phyloP scores from a whole-genome alignment of 2,797 vertebrate species.

The Carcharodon carcharias region DNA sequence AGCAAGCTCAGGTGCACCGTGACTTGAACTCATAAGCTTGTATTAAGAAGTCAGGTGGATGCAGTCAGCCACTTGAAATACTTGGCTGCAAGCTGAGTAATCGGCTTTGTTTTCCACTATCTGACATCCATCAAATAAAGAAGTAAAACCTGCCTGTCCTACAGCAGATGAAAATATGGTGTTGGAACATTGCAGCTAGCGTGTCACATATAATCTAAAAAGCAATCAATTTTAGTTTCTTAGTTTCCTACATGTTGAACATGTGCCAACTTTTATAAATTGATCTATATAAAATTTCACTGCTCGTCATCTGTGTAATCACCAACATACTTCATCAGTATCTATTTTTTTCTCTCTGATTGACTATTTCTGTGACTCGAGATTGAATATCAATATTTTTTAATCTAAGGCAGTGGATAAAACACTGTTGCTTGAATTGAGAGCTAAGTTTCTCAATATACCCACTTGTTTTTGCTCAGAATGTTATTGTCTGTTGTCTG shows the following conservation, averaged over 20 bases:
- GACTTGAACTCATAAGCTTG: neutral
- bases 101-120: neutral
- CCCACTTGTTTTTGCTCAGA: neutral
- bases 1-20: neutral
- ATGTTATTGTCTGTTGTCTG: neutral
- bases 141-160: neutral
- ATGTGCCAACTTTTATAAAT: neutral
- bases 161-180: neutral
- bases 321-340: neutral
- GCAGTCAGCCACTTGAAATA: neutral
- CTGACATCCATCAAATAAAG: neutral
- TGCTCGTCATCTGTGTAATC: neutral
- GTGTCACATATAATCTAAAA: neutral
- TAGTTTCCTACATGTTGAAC: neutral
- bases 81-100: neutral
- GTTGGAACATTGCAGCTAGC: neutral
- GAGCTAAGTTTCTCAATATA: neutral
- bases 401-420: neutral
- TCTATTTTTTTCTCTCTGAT: neutral
- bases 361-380: neutral
- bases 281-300: neutral
- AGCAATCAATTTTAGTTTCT: neutral
- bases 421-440: constrained; percentile 1
- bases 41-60: neutral
- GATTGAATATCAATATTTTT: neutral